These are phyloP conservation scores for Drosophila subsilvestris DNA, from an alignment of 2,888 invertebrate species.

Conservation along the genomic window DNA sequence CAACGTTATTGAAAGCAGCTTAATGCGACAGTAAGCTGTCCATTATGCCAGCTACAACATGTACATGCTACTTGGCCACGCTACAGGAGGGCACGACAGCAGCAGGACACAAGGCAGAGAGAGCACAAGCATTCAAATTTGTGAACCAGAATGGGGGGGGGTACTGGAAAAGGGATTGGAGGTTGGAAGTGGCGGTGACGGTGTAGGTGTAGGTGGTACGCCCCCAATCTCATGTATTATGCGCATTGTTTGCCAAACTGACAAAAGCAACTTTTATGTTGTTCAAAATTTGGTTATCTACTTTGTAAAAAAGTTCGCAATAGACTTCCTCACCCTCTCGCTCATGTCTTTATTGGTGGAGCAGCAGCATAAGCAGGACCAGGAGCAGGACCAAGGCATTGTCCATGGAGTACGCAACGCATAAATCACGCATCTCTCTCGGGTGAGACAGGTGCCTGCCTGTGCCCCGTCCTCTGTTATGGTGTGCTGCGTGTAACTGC, in stretches of 20 bases:
- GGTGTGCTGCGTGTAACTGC: slow-evolving; percentile 56
- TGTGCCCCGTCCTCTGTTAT: too few relatives aligned
- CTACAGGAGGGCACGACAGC: not conserved
- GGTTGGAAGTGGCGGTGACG: slow-evolving; percentile 1
- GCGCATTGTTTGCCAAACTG: slow-evolving; percentile 75
- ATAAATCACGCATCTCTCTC: slow-evolving; percentile 32
- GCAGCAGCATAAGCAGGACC: not conserved
- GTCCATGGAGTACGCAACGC: slow-evolving; percentile 13
- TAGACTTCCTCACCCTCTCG: not conserved
- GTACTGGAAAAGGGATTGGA: not conserved
- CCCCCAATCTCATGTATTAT: slow-evolving; percentile 67
- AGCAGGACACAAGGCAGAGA: not conserved
- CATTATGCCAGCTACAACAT: slow-evolving; percentile 74
- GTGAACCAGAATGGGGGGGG: slow-evolving; percentile 24
- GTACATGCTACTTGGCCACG: slow-evolving; percentile 40
- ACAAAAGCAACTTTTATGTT: slow-evolving; percentile 74
- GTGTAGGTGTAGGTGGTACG: not conserved
- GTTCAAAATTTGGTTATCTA: slow-evolving; percentile 60
- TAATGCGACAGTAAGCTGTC: slow-evolving; percentile 78
- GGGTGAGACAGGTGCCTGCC: slow-evolving; percentile 32
- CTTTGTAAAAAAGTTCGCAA: not conserved
- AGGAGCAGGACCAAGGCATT: slow-evolving; percentile 1
- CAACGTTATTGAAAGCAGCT: slow-evolving; percentile 74
- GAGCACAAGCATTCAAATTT: slow-evolving; percentile 64
- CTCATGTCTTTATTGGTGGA: not conserved